A percentile compares a stretch with the other conserved stretches of the same genome.
phyloP scores from a whole-genome alignment of 2,113 vertebrate genomes.

The Platichthys flesus region DNA sequence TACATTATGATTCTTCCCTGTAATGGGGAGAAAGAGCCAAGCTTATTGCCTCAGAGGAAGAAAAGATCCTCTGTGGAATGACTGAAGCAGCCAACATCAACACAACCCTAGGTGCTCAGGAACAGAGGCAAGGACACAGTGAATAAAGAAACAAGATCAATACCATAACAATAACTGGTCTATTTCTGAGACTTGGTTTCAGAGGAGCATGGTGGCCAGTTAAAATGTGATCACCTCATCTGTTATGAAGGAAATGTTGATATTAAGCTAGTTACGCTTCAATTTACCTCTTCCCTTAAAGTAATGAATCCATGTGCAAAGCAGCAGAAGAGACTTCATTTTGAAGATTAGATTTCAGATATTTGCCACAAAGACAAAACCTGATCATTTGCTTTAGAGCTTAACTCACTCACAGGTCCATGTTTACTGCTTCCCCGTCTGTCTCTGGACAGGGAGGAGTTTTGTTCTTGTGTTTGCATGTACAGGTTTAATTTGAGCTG shows the following conservation, averaged over 20 bases:
- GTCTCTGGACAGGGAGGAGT: neutral
- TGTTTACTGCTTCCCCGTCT: neutral
- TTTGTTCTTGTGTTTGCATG: slow-evolving; percentile 31
- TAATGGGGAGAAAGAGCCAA: slow-evolving; percentile 7
- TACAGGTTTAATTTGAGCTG: slow-evolving; percentile 19
- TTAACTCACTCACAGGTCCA: no score
- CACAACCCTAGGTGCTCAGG: slow-evolving; percentile 49
- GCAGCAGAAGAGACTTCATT: no score
- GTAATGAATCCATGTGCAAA: no score
- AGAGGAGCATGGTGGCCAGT: neutral
- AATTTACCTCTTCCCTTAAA: no score
- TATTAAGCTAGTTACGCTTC: no score
- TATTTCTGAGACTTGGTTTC: neutral
- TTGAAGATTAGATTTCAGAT: no score
- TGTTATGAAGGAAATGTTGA: no score
- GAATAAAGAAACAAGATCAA: slow-evolving; percentile 3
- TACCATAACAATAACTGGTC: slow-evolving; percentile 24
- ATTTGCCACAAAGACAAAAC: no score
- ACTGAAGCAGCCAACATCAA: slow-evolving; percentile 63
- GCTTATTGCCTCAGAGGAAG: slow-evolving; percentile 52
- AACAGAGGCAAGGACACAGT: slow-evolving; percentile 39
- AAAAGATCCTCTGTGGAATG: slow-evolving; percentile 64
- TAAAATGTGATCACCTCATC: no score
- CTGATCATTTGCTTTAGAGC: no score
- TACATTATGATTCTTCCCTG: slow-evolving; percentile 23